These are phyloP conservation scores for Channallabes apus DNA, from an alignment of 2,797 vertebrate species.

Conservation along the genomic window DNA sequence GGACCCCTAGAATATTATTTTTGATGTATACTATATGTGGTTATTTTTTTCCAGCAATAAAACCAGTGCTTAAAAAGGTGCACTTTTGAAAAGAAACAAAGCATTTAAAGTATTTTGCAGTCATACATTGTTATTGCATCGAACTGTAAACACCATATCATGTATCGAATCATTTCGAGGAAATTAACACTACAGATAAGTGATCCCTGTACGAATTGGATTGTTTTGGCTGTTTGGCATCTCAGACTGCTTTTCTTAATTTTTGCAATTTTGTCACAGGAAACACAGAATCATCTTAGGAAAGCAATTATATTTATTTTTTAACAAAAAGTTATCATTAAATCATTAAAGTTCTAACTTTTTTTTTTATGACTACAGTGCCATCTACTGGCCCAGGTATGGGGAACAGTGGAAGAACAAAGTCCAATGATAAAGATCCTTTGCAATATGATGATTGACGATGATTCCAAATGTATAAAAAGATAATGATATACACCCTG, in stretches of 20 bases:
- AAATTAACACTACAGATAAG: background rate
- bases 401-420: background rate
- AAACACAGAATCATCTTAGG: background rate
- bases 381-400: conserved; percentile 31
- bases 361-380: background rate
- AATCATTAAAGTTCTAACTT: no score
- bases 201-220: background rate
- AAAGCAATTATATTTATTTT: background rate
- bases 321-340: background rate
- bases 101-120: no score
- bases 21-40: no score
- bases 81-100: no score
- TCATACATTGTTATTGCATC: no score
- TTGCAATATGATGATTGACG: background rate
- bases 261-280: background rate
- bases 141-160: no score
- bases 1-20: no score
- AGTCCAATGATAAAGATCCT: background rate
- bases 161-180: no score
- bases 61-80: no score
- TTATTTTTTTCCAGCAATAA: no score
- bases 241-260: background rate
- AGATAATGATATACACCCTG: background rate
- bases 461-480: background rate
- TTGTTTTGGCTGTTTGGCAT: background rate